Evolutionary conservation across 2,888 invertebrate genomes (phyloP), one percentile per base, ranked within the genome.

Genomic region (Ypsolopha scabrella): DNA sequence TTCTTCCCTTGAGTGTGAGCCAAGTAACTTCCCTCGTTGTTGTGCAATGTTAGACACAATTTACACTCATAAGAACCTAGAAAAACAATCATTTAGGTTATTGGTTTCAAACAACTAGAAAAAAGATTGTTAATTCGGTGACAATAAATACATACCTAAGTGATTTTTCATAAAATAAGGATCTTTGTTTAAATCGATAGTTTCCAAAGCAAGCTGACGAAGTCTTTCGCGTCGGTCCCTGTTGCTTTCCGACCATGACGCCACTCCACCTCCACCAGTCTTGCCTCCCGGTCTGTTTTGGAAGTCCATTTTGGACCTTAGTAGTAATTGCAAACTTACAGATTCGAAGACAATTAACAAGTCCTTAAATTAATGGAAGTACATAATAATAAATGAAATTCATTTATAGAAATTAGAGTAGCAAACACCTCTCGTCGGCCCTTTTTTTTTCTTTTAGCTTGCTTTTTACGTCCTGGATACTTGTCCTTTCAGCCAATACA

Each of bases 161-260:
- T 99, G 99, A 87, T 99, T 99, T 91, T 98, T 98, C 99, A 99
- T 99, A 89, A 99, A 99, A 90, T 99, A 99, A 0, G 99, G 99
- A 90, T 99, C 99, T 81, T 99, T 99, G 72, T 98, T 97, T 33
- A 99, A 88, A 77, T 99, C 99, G 54, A 99, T 99, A 0, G 99
- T 99, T 76, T 99, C 99, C 53, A 99, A 85, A 33, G 99, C 99
- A 47, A 99, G 89, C 77, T 98, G 98, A 9, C 99, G 90, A 35
- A 99, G 90, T 52, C 99, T 91, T 77, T 99, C 99, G 58, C 98
- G 90, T 41, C 99, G 91, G 72, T 99, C 99, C 52, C 98, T 89
- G 81, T 99, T 99, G 57, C 96, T 95, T 86, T 99, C 99, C 0
- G 98, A 97, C 94, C 97, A 98, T 69, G 98, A 99, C 64, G 99